Conservation (phyloP, 2,888 invertebrate genomes). For the Andricus quercusramuli region DNA sequence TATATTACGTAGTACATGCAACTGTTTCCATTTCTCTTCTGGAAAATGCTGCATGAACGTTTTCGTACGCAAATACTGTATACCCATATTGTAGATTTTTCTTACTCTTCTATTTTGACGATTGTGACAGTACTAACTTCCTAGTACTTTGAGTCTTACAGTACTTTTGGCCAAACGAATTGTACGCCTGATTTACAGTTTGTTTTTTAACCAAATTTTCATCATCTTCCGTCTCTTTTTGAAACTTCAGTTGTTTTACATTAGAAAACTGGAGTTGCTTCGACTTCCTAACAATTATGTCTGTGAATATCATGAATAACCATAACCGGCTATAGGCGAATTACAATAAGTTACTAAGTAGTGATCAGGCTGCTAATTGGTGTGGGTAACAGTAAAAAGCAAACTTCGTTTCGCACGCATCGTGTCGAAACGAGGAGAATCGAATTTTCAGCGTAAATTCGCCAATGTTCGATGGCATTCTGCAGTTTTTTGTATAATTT, state of each 20-base stretch:
- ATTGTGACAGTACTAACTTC: slow-evolving; percentile 10
- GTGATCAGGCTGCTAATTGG: slow-evolving; percentile 39
- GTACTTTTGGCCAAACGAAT: slow-evolving; percentile 3
- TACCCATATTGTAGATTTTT: background rate
- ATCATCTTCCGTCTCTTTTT: background rate
- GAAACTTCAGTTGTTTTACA: background rate
- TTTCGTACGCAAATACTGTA: background rate
- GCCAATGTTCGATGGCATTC: slow-evolving; percentile 32
- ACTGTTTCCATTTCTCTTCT: slow-evolving; percentile 30
- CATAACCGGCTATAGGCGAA: slow-evolving; percentile 39
- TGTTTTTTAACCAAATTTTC: background rate
- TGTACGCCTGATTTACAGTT: background rate
- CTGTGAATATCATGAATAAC: slow-evolving; percentile 35
- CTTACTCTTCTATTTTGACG: slow-evolving; percentile 13
- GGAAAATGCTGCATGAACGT: background rate
- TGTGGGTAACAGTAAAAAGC: slow-evolving; percentile 36
- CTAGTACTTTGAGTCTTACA: slow-evolving; percentile 2
- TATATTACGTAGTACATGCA: slow-evolving; percentile 61
- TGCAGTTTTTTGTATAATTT: slow-evolving; percentile 27
- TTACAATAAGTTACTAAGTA: slow-evolving; percentile 38
- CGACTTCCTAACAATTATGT: slow-evolving; percentile 31
- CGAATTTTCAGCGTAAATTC: slow-evolving; percentile 29
- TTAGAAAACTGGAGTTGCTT: slow-evolving; percentile 32
- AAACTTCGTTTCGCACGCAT: slow-evolving; percentile 14
- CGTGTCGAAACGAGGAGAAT: slow-evolving; percentile 17